Percentiles rank a stretch among this genome's conserved stretches.
phyloP scores from a whole-genome alignment of 2,888 invertebrate species.

The Andrena hattorfiana region DNA sequence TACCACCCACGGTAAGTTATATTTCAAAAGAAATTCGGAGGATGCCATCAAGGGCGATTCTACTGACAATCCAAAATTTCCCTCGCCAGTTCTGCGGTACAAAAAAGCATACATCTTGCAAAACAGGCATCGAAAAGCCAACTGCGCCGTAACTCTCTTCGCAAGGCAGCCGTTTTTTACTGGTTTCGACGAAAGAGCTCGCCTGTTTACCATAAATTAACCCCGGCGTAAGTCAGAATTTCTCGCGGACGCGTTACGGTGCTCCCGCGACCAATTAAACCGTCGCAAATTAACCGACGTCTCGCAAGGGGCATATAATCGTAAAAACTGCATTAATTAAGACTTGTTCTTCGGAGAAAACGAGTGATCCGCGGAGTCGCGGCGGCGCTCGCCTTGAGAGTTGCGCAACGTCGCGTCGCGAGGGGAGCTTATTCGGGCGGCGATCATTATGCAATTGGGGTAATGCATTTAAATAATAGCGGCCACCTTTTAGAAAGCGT shows the following conservation, averaged over 20 bases:
- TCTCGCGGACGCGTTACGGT: not conserved
- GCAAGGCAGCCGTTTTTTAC: not conserved
- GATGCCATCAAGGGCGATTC: no score
- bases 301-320: not conserved
- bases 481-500: slow-evolving; percentile 42
- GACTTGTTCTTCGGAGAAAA: not conserved
- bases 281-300: not conserved
- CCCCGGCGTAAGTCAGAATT: slow-evolving; percentile 1
- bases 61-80: no score
- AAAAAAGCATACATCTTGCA: no score
- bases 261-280: slow-evolving; percentile 2
- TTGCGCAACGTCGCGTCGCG: slow-evolving; percentile 5
- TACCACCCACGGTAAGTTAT: no score
- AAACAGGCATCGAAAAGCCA: no score
- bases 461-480: slow-evolving; percentile 51
- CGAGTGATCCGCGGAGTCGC: not conserved
- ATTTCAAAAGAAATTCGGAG: no score
- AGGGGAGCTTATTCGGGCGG: slow-evolving; percentile 30
- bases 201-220: no score
- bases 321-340: slow-evolving; percentile 30
- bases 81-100: no score
- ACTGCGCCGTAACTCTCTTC: not conserved
- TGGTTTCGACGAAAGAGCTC: not conserved
- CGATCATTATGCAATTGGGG: slow-evolving; percentile 43
- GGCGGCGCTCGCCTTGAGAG: slow-evolving; percentile 21